Conservation (phyloP, 2,113 vertebrate species). For the Plotosus lineatus region DNA sequence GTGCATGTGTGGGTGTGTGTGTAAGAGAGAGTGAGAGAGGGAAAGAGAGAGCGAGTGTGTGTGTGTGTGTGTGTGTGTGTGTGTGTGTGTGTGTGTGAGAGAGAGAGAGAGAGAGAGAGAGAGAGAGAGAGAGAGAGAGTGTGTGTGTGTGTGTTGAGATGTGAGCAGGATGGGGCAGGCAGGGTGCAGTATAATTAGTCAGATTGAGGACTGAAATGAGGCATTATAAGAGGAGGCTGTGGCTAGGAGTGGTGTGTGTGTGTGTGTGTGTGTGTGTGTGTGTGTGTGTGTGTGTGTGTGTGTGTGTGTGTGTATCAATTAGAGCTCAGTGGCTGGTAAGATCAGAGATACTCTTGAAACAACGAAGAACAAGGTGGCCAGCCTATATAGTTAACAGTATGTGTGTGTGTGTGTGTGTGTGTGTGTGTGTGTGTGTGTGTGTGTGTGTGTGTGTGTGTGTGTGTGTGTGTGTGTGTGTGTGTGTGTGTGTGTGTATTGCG, state of each 20-base stretch:
- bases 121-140: conserved; percentile 2
- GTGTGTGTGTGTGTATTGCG: conserved; percentile 55
- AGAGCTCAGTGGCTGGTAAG: conserved; percentile 49
- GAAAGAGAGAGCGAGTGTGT: too few species aligned
- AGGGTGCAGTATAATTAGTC: conserved; percentile 54
- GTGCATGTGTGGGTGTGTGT: not conserved
- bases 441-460: conserved; percentile 48
- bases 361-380: conserved; percentile 52
- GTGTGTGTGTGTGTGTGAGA: not conserved
- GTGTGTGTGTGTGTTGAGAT: conserved; percentile 38
- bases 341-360: conserved; percentile 50
- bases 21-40: not conserved
- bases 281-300: conserved; percentile 39
- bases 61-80: conserved; percentile 15
- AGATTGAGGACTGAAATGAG: conserved; percentile 48
- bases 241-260: conserved; percentile 35
- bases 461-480: conserved; percentile 18
- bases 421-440: conserved; percentile 45
- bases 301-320: conserved; percentile 43
- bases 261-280: conserved; percentile 38
- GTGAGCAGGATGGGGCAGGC: conserved; percentile 36
- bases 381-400: conserved; percentile 36
- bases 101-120: not conserved
- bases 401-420: conserved; percentile 45
- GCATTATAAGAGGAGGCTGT: conserved; percentile 42